Percentiles rank a stretch among this genome's conserved stretches.
These are phyloP conservation scores for Miltochrista miniata DNA, from an alignment of 2,888 invertebrate genomes.

Conservation along the genomic window DNA sequence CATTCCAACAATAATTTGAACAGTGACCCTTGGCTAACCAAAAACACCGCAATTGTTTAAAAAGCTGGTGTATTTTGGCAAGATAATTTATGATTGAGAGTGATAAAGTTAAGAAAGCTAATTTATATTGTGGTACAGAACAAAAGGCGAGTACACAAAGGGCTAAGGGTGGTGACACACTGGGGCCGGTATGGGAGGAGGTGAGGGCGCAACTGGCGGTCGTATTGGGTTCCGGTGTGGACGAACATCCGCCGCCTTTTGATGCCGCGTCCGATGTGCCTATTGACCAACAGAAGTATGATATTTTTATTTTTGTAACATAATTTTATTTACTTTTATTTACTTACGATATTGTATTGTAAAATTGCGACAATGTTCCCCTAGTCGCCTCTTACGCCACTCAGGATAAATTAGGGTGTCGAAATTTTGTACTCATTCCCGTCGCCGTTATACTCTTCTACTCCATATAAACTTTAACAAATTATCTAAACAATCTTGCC, in stretches of 20 bases:
- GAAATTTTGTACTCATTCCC: too few species aligned
- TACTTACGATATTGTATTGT: too few species aligned
- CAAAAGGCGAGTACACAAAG: slow-evolving; percentile 42
- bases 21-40: slow-evolving; percentile 3
- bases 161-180: slow-evolving; percentile 30
- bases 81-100: slow-evolving; percentile 36
- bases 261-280: slow-evolving; percentile 93
- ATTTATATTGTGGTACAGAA: slow-evolving; percentile 41
- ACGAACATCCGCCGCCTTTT: slow-evolving; percentile 88
- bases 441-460: too few species aligned
- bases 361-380: too few species aligned
- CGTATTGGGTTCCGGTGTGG: slow-evolving; percentile 81
- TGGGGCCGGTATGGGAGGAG: slow-evolving; percentile 85
- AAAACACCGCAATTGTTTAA: slow-evolving; percentile 9
- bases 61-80: slow-evolving; percentile 10
- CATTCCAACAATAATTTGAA: not conserved
- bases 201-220: slow-evolving; percentile 84
- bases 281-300: slow-evolving; percentile 94
- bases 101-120: slow-evolving; percentile 38
- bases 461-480: too few species aligned
- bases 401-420: too few species aligned
- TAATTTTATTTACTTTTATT: not conserved
- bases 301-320: slow-evolving; percentile 9
- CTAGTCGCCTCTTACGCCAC: too few species aligned
- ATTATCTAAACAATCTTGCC: too few species aligned